phyloP scores from a whole-genome alignment of 2,797 vertebrate species.

The Cephalopachus bancanus region DNA sequence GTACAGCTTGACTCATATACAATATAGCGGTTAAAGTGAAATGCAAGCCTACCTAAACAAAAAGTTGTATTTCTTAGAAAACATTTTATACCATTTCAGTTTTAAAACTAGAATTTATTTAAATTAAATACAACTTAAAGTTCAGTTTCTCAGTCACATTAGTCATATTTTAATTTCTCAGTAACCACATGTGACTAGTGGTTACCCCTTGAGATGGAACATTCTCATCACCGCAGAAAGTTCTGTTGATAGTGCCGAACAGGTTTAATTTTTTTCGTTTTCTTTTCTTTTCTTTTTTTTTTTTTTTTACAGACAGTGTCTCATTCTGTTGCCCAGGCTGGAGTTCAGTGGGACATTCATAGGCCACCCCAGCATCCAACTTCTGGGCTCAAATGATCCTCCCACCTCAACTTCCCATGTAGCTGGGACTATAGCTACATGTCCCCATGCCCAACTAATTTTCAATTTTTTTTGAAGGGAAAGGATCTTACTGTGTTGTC shows the following conservation, averaged over 20 bases:
- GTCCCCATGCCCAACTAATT: no score
- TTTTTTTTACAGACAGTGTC: no score
- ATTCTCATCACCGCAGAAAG: not conserved
- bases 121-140: not conserved
- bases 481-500: no score
- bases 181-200: not conserved
- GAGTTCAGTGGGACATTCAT: no score
- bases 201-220: not conserved
- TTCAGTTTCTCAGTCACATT: not conserved
- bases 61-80: not conserved
- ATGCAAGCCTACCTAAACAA: not conserved
- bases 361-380: no score
- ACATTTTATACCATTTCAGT: not conserved
- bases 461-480: no score
- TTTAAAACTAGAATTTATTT: constrained; percentile 47
- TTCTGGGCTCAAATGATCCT: no score
- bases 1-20: not conserved
- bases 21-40: not conserved
- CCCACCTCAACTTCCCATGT: no score
- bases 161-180: not conserved
- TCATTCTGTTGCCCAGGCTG: no score
- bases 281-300: no score
- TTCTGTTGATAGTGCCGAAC: not conserved
- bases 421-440: no score
- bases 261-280: not conserved